A percentile compares a stretch with the other conserved stretches of the same genome.
Evolutionary conservation across 2,113 vertebrate genomes (phyloP).

Genomic region (Vimba vimba): DNA sequence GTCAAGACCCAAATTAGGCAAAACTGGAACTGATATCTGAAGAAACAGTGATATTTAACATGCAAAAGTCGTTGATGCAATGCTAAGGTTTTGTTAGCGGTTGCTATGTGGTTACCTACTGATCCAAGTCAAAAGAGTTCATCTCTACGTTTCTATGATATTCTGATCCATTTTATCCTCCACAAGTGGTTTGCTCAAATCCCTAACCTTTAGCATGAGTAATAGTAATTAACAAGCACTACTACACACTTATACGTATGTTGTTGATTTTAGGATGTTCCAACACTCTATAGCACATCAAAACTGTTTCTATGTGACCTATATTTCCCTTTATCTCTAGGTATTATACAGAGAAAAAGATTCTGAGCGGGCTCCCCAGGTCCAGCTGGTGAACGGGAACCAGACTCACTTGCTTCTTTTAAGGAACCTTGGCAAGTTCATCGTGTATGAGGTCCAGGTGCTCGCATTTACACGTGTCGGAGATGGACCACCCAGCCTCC

Average conservation of each 20-base stretch:
- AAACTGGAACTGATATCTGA: not conserved
- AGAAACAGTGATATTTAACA: not conserved
- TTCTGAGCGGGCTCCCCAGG: conserved; percentile 72
- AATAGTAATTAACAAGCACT: not conserved
- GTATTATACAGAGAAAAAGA: conserved; percentile 82
- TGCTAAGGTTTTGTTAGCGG: not conserved
- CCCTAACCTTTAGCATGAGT: not conserved
- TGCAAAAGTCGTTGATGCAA: not conserved
- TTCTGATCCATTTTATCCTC: not conserved
- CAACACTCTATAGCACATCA: not conserved
- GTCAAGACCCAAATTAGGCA: not conserved
- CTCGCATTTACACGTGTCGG: conserved; percentile 87
- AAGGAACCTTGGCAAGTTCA: conserved; percentile 80
- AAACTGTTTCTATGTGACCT: not conserved
- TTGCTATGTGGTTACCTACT: not conserved
- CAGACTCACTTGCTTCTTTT: conserved; percentile 81
- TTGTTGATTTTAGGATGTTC: not conserved
- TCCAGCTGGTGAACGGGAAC: conserved; percentile 82
- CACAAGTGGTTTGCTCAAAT: not conserved
- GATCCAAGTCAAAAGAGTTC: not conserved
- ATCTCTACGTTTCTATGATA: not conserved
- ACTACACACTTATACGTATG: not conserved
- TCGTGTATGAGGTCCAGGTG: conserved; percentile 85
- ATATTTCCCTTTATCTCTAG: conserved; percentile 67
- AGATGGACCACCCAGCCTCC: conserved; percentile 77